Base-by-base conservation (phyloP, 2,888 invertebrate genomes). In the Saturnia japonica region DNA sequence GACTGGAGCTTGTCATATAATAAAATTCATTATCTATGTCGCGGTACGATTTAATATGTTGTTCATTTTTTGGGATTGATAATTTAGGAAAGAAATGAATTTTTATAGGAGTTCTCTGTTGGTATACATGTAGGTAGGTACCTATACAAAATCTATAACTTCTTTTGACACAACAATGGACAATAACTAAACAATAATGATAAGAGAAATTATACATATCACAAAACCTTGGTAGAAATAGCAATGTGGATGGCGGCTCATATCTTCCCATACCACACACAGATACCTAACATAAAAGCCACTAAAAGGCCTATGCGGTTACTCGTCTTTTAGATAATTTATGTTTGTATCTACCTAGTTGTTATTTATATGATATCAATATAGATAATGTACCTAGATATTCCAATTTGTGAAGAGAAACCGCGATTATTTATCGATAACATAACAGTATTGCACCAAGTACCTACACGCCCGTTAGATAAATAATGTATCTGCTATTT, bases 181-280 rank as follows among this genome's bases (percentile, higher is more conserved):
- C 40, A 64, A 64, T 40, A 64, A 57, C 64, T 62, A 12, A 64
- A 70, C 28, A 70, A 70, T 51, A 70, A 42, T 51, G 66, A 40
- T 54, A 67, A 54, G 25, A 66, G 66, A 66, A 70, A 70, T 70
- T 70, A 70, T 70, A 67, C 54, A 70, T 67, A 70, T 40, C 70
- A 70, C 70, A 70, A 68, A 40, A 28, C 42, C 51, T 71, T 70
- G 70, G 66, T 70, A 70, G 70, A 70, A 70, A 70, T 70, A 67
- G 67, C 22, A 67, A 42, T 22, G 66, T 66, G 51, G 54, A 54
- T 67, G 51, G 19, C 67, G 67, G 25, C 47, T 19, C 64, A 67
- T 70, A 70, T 70, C 70, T 70, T 70, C 51, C 54, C 42, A 70
- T 67, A 69, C 64, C 69, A 51, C 69, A 62, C 47, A 42, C 11